These are phyloP conservation scores for Platalea minor DNA, from an alignment of 2,797 vertebrate genomes.

Conservation along the genomic window DNA sequence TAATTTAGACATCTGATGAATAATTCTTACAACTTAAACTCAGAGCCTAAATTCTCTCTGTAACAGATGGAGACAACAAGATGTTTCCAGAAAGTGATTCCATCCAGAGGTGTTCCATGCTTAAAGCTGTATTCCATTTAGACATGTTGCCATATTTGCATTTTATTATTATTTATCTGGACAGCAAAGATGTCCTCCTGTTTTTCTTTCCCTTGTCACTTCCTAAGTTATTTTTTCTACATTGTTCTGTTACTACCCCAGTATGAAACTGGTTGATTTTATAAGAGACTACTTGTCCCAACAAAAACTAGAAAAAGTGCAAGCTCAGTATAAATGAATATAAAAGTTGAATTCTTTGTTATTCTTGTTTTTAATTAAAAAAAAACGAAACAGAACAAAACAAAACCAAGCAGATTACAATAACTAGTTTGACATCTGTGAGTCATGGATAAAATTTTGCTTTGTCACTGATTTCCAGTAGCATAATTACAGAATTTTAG, in stretches of 20 bases:
- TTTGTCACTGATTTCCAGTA: not conserved
- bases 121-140: not conserved
- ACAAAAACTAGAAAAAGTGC: not conserved
- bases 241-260: not conserved
- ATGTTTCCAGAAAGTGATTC: not conserved
- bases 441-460: not conserved
- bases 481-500: not conserved
- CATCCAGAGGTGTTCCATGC: not conserved
- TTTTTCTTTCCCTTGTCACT: not conserved
- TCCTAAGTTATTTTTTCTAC: not conserved
- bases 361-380: not conserved
- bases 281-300: not conserved
- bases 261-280: not conserved
- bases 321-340: not conserved
- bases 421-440: not conserved
- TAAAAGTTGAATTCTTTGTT: not conserved
- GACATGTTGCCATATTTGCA: not conserved
- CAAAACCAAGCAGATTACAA: not conserved
- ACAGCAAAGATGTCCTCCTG: not conserved
- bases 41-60: not conserved
- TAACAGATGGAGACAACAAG: not conserved
- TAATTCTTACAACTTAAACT: not conserved
- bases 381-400: not conserved
- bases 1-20: not conserved
- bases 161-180: not conserved